Conservation (phyloP, 1,140 invertebrate genomes). For the Hypsibius dujardini region DNA sequence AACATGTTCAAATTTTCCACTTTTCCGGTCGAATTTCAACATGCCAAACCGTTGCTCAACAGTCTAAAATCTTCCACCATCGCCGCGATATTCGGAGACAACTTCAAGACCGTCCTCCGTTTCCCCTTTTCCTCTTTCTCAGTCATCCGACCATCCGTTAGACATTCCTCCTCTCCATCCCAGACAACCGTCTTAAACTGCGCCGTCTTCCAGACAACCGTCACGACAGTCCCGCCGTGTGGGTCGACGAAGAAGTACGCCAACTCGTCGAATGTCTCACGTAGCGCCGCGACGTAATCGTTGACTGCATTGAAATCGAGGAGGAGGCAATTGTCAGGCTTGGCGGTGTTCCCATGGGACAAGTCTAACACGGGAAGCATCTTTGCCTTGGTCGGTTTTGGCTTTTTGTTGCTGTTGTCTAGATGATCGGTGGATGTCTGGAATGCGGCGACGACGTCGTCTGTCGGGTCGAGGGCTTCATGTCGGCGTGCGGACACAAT, state of each 20-base stretch:
- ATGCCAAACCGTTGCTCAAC: no score
- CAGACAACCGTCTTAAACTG: constrained; percentile 21
- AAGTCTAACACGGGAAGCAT: not conserved
- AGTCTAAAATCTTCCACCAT: no score
- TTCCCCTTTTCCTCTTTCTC: no score
- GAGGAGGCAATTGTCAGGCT: constrained; percentile 28
- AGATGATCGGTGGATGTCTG: not conserved
- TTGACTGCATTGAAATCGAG: constrained; percentile 56
- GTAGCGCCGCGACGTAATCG: constrained; percentile 51
- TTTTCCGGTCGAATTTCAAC: no score
- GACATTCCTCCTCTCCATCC: no score
- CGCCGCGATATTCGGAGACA: no score
- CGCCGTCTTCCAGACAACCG: constrained; percentile 57
- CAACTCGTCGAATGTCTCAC: constrained; percentile 52
- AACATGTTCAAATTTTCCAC: no score
- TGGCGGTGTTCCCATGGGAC: not conserved
- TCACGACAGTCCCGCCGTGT: constrained; percentile 60
- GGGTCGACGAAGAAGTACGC: constrained; percentile 72
- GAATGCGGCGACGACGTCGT: not conserved
- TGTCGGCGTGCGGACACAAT: constrained; percentile 24
- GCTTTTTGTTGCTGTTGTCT: constrained; percentile 20
- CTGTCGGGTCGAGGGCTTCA: constrained; percentile 25
- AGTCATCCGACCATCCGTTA: no score
- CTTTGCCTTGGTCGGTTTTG: constrained; percentile 20
- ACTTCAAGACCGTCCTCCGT: no score